phyloP scores from a whole-genome alignment of 2,888 invertebrate genomes.

The Tiliacea citrago region DNA sequence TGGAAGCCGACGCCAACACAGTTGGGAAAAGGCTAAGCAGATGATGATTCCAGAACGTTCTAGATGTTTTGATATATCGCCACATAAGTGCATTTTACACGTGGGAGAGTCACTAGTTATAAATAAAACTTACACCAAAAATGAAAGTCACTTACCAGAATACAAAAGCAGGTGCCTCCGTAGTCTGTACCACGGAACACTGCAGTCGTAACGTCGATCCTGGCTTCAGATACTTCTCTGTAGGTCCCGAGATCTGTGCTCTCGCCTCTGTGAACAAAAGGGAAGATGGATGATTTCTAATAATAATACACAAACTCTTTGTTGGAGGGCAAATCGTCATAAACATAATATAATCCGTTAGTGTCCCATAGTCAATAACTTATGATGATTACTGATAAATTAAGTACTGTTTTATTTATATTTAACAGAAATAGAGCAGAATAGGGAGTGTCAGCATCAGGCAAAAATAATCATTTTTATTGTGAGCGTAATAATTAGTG shows the following conservation, averaged over 20 bases:
- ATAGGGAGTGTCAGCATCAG: not conserved
- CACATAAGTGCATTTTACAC: too few species aligned
- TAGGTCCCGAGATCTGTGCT: conserved; percentile 96
- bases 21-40: too few species aligned
- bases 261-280: conserved; percentile 92
- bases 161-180: conserved; percentile 95
- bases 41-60: too few species aligned
- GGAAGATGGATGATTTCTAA: not conserved
- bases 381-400: too few species aligned
- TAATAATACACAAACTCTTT: not conserved
- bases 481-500: too few species aligned
- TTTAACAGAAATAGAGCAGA: not conserved
- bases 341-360: not conserved
- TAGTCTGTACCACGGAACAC: conserved; percentile 95
- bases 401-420: not conserved
- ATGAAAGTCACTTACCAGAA: conserved; percentile 91
- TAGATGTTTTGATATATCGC: too few species aligned
- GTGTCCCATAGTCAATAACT: too few species aligned
- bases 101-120: too few species aligned
- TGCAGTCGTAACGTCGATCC: conserved; percentile 95
- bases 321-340: too few species aligned
- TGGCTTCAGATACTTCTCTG: conserved; percentile 96
- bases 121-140: not conserved
- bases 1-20: too few species aligned
- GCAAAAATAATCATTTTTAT: too few species aligned